Percentiles rank a stretch among this genome's conserved stretches.
These are phyloP conservation scores for Ornithoptera alexandrae DNA, from an alignment of 2,888 invertebrate species.

Conservation along the genomic window DNA sequence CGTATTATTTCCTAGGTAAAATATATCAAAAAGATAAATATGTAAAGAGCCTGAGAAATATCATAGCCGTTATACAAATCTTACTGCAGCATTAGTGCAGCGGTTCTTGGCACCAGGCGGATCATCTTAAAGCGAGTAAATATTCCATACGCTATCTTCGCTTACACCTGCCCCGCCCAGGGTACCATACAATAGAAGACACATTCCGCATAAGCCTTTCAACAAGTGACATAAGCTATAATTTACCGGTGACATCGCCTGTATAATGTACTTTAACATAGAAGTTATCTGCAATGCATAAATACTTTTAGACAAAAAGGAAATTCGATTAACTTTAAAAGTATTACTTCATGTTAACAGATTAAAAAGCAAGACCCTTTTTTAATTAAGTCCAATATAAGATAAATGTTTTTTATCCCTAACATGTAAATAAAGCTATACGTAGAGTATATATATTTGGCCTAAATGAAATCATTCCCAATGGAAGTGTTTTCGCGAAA, in stretches of 20 bases:
- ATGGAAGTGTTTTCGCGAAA: not conserved
- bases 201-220: constrained; percentile 2
- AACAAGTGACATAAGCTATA: not conserved
- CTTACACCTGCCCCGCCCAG: constrained; percentile 12
- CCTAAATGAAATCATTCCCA: not conserved
- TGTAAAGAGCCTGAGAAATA: not conserved
- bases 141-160: constrained; percentile 18
- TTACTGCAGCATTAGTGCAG: constrained; percentile 5
- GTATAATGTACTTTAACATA: not conserved
- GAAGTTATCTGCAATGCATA: too few species aligned
- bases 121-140: constrained; percentile 21
- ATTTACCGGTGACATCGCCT: not conserved
- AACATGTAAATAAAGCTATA: not conserved
- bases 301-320: too few species aligned
- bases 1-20: too few species aligned
- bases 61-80: not conserved
- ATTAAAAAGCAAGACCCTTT: too few species aligned
- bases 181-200: constrained; percentile 2
- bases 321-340: too few species aligned
- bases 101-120: constrained; percentile 9
- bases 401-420: not conserved
- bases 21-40: too few species aligned
- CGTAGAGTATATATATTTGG: not conserved
- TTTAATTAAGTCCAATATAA: too few species aligned
- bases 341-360: too few species aligned